Evolutionary conservation across 2,797 vertebrate species (phyloP), one percentile per base, ranked within the genome.

Genomic region (Eidolon dupreanum): DNA sequence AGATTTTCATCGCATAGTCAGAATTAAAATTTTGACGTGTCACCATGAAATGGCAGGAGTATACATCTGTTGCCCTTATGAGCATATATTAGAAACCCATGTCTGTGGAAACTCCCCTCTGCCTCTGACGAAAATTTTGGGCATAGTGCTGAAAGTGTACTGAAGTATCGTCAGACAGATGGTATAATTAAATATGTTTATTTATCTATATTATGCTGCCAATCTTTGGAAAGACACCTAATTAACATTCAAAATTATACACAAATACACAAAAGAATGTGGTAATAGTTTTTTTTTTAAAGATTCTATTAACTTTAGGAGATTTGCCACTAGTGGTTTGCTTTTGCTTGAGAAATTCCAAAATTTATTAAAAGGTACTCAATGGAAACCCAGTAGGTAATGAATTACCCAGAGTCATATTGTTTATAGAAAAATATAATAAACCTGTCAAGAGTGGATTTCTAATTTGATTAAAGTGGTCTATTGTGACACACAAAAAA

Each of bases 131-230:
- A 53, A n/a, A 92, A 94, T 57, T 93, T 88, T 49, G n/a, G 91
- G n/a, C 85, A 16, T 77, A 73, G 75, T 88, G 73, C 83, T 93
- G 59, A 87, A 98, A 88, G 66, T 88, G 63, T 87, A 46, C 33
- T 77, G n/a, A 92, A 95, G 74, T 53, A 85, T 94, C 96, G 74
- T 90, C 92, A 70, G 92, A 91, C 94, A 98, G 93, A 96, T 97
- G 88, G 70, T 71, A 57, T 98, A 96, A 97, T 97, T 90, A 90
- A 98, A 97, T 92, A 24, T 36, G 66, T 93, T 97, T 95, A 95
- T 97, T 98, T 97, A 92, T 86, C 88, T 96, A 68, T 51, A 28
- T 79, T 79, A 36, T 65, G 51, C 49, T 92, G 43, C 11, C 83
- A 95, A 33, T 31, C 95, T 96, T 92, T 53, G 24, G 73, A 97